Percentiles rank a stretch among this genome's conserved stretches.
Evolutionary conservation across 2,888 invertebrate species (phyloP).

Genomic region (Mythimna ferrago): DNA sequence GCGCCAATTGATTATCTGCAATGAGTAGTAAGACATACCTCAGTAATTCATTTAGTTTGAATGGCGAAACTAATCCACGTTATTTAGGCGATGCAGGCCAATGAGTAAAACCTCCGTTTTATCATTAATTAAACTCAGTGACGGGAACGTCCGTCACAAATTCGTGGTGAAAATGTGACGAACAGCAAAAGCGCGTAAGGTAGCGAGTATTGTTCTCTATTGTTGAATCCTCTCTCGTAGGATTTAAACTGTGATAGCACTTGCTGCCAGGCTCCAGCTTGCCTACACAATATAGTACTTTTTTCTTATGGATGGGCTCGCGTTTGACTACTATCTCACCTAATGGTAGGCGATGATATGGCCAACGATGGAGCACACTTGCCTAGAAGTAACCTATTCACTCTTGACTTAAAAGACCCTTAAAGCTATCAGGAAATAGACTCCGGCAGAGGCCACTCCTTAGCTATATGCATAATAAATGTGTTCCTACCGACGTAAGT

Average conservation of each 20-base stretch:
- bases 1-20: conserved; percentile 24
- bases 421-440: too few species aligned
- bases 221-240: background rate
- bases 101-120: background rate
- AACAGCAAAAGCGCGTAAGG: background rate
- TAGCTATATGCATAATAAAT: too few species aligned
- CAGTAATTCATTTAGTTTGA: conserved; percentile 18
- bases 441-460: too few species aligned
- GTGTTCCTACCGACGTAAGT: too few species aligned
- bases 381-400: too few species aligned
- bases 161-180: background rate
- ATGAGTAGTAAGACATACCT: background rate
- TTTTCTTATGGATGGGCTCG: too few species aligned
- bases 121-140: background rate
- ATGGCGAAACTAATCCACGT: conserved; percentile 20
- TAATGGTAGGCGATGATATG: too few species aligned
- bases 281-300: background rate
- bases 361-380: too few species aligned
- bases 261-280: background rate
- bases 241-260: background rate
- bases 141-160: background rate
- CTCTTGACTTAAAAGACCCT: too few species aligned
- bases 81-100: background rate
- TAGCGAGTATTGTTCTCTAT: background rate
- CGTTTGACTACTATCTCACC: too few species aligned